phyloP scores from a whole-genome alignment of 2,113 vertebrate genomes.

The Scomber japonicus region DNA sequence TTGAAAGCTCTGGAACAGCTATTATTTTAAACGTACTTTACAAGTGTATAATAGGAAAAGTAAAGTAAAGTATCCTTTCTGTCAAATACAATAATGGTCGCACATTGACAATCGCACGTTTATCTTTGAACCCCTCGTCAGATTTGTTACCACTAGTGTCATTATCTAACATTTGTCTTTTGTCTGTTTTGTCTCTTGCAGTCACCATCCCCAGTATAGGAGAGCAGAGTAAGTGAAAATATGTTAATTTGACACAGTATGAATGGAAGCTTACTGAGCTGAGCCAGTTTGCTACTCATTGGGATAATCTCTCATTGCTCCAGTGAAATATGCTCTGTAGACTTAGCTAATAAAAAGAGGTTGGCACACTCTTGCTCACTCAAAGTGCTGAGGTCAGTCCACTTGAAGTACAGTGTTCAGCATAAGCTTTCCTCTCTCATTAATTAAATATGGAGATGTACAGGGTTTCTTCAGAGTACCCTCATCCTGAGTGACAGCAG shows the following conservation, averaged over 20 bases:
- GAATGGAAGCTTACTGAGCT: slow-evolving; percentile 8
- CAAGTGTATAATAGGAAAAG: neutral
- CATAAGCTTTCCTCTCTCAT: slow-evolving; percentile 37
- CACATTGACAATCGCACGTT: neutral
- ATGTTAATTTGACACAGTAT: slow-evolving; percentile 24
- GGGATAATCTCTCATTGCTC: neutral
- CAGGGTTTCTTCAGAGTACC: slow-evolving; percentile 29
- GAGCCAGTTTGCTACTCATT: slow-evolving; percentile 25
- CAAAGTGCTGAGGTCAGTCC: slow-evolving; percentile 48
- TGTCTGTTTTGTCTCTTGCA: slow-evolving; percentile 70
- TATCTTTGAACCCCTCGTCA: too few species aligned
- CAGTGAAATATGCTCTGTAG: slow-evolving; percentile 38
- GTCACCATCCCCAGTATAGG: slow-evolving; percentile 87
- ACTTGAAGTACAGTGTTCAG: slow-evolving; percentile 19
- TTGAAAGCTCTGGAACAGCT: neutral
- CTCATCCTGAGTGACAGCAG: neutral
- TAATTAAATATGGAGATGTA: slow-evolving; percentile 33
- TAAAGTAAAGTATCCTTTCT: neutral
- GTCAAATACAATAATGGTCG: neutral
- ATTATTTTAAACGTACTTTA: neutral
- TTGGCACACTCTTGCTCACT: slow-evolving; percentile 46
- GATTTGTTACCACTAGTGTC: too few species aligned
- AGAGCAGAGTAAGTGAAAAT: slow-evolving; percentile 86
- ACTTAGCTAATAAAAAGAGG: slow-evolving; percentile 26
- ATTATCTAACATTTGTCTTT: slow-evolving; percentile 21